A percentile compares a stretch with the other conserved stretches of the same genome.
Conservation (phyloP, 1,140 invertebrate species). For the Zaprionus taronus region DNA sequence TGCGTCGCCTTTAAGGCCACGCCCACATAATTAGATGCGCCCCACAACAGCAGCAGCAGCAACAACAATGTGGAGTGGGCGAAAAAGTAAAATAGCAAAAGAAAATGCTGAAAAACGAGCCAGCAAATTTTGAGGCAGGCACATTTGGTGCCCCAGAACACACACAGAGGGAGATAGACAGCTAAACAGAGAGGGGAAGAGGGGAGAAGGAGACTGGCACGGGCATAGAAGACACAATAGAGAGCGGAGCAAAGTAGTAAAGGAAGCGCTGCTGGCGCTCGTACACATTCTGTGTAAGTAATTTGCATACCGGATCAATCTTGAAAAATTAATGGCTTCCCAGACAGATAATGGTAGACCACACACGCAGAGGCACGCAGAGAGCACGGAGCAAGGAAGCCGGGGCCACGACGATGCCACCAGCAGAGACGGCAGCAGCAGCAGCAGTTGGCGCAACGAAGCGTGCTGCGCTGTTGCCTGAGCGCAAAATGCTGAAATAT, state of each 20-base stretch:
- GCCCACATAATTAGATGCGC: slow-evolving; percentile 48
- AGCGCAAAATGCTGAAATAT: slow-evolving; percentile 76
- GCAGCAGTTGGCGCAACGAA: slow-evolving; percentile 51
- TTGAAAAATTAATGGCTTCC: slow-evolving; percentile 84
- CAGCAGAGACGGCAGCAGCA: slow-evolving; percentile 32
- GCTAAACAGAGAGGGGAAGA: not conserved
- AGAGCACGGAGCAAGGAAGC: slow-evolving; percentile 38
- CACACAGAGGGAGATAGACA: slow-evolving; percentile 1
- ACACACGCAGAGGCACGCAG: slow-evolving; percentile 62
- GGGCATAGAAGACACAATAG: slow-evolving; percentile 56
- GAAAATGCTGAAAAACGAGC: slow-evolving; percentile 53
- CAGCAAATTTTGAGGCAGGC: slow-evolving; percentile 36
- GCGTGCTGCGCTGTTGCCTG: slow-evolving; percentile 53
- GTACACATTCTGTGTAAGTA: slow-evolving; percentile 81
- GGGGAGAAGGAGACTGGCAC: not conserved
- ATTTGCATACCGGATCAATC: slow-evolving; percentile 84
- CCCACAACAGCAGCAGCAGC: slow-evolving; percentile 21
- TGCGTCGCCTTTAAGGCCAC: slow-evolving; percentile 30
- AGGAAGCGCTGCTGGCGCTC: slow-evolving; percentile 76
- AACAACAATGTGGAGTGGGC: slow-evolving; percentile 11
- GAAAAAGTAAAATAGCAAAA: slow-evolving; percentile 48
- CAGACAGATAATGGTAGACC: slow-evolving; percentile 84
- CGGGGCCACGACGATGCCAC: slow-evolving; percentile 29
- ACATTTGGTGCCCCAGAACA: slow-evolving; percentile 43
- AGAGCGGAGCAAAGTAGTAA: slow-evolving; percentile 58